Evolutionary conservation across 2,888 invertebrate species (phyloP), one percentile per base, ranked within the genome.

Genomic region (Anoplius nigerrimus): DNA sequence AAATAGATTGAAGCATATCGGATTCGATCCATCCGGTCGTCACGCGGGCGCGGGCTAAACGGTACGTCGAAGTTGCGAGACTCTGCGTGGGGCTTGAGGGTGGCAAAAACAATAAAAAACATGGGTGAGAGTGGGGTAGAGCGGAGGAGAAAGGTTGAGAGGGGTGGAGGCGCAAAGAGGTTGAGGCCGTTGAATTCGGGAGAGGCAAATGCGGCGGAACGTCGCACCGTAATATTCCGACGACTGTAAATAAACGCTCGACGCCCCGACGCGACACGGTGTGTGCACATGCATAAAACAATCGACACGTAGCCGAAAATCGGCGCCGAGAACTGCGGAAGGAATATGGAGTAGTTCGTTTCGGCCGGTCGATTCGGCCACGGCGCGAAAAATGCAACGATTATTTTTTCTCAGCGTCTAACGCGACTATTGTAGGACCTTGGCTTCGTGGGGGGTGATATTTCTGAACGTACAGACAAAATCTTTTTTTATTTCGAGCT

Each of bases 1-100:
- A 84, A 86, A 86, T 79, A 83, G 84, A 85, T 85, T 60, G 79
- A 74, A 78, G 72, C 79, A 76, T 83, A 83, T 85, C 81, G 82
- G 81, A 79, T 75, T 77, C 76, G 73, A 68, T 68, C 71, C 63
- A 75, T 76, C 68, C 72, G 69, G 78, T 82, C 76, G 82, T 79
- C 68, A 72, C 60, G 62, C 62, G 53, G n/a, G n/a, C n/a, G 45
- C 52, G 62, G 65, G 65, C 57, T 69, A 69, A 73, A 77, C 69
- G 72, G 69, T 69, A 75, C 69, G 67, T 59, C 72, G 68, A n/a
- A 54, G 60, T 56, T 62, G 69, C 62, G 70, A 72, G 71, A 74
- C 57, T 59, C 57, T 34, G 34, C 69, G 72, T 48, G 62, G 62
- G 64, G 51, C 27, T 48, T 4, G n/a, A 42, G 42, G 8, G 42